Conservation (phyloP, 2,797 vertebrate genomes). For the Vireo griseus region DNA sequence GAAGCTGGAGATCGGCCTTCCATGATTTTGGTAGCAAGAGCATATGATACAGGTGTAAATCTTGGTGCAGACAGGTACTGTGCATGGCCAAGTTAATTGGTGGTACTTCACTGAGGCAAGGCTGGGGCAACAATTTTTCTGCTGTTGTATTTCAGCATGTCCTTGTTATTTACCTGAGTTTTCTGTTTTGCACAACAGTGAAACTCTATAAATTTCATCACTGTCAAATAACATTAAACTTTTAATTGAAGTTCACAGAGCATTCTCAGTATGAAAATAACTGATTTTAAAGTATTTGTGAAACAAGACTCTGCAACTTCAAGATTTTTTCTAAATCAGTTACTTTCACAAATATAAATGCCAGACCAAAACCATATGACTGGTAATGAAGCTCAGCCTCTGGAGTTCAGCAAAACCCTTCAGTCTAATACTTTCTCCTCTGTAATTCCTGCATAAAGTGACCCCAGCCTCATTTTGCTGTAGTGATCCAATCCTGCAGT, state of each 20-base stretch:
- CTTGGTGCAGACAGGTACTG: constrained; percentile 86
- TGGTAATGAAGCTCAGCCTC: not conserved
- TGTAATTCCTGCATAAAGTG: not conserved
- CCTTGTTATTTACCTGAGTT: not conserved
- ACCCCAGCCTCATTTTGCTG: not conserved
- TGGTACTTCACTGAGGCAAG: not conserved
- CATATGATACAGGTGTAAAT: constrained; percentile 85
- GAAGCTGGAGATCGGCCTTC: constrained; percentile 91
- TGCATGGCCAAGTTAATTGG: not conserved
- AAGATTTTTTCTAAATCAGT: not conserved
- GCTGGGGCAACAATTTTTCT: not conserved
- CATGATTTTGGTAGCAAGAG: constrained; percentile 91
- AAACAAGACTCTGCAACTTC: not conserved
- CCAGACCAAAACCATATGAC: not conserved
- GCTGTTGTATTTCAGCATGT: not conserved
- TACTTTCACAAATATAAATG: not conserved
- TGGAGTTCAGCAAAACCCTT: not conserved
- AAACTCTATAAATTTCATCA: not conserved
- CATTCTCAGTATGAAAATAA: not conserved
- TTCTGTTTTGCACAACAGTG: not conserved
- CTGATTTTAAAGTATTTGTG: not conserved
- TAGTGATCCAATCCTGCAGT: not conserved
- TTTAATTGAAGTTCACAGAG: not conserved
- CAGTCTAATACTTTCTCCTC: not conserved
- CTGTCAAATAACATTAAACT: not conserved